phyloP scores from a whole-genome alignment of 2,797 vertebrate species.

The Hoplostethus atlanticus region DNA sequence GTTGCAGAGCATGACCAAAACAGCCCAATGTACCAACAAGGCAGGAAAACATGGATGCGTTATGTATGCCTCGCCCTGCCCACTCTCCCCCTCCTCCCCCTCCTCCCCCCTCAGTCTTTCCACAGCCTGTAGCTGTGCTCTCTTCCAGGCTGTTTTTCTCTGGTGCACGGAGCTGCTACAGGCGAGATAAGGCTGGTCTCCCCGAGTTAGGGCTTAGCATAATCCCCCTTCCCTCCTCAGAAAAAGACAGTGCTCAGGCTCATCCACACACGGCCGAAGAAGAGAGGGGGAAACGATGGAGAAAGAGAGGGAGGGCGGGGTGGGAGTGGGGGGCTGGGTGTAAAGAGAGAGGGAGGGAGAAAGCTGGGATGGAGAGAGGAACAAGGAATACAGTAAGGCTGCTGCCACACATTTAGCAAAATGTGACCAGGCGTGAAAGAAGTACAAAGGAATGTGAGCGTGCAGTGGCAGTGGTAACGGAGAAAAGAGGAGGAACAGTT shows the following conservation, averaged over 20 bases:
- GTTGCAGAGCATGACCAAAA: conserved; percentile 32
- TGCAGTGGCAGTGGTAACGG: conserved; percentile 50
- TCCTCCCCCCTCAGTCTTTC: conserved; percentile 50
- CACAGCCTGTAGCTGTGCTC: conserved; percentile 76
- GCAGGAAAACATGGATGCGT: conserved; percentile 60
- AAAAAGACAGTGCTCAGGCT: conserved; percentile 80
- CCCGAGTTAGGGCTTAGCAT: conserved; percentile 86
- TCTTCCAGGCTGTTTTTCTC: conserved; percentile 83
- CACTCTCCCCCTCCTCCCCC: conserved; percentile 29
- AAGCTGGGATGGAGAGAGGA: conserved; percentile 29
- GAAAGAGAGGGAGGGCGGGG: conserved; percentile 57
- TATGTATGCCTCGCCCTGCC: conserved; percentile 67
- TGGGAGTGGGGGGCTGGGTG: conserved; percentile 38
- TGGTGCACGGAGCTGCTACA: conserved; percentile 85
- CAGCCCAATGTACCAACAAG: conserved; percentile 43
- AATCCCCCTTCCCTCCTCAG: conserved; percentile 85
- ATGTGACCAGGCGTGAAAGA: conserved; percentile 74
- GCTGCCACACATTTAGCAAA: conserved; percentile 72
- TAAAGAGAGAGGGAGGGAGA: conserved; percentile 46
- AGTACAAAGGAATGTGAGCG: conserved; percentile 77
- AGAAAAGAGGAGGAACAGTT: conserved; percentile 72
- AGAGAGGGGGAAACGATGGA: conserved; percentile 73
- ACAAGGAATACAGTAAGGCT: conserved; percentile 62
- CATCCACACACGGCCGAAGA: conserved; percentile 81
- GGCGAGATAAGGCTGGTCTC: conserved; percentile 87